A percentile compares a stretch with the other conserved stretches of the same genome.
These are phyloP conservation scores for Propithecus perrieri DNA, from an alignment of 2,797 vertebrate species.

Conservation along the genomic window DNA sequence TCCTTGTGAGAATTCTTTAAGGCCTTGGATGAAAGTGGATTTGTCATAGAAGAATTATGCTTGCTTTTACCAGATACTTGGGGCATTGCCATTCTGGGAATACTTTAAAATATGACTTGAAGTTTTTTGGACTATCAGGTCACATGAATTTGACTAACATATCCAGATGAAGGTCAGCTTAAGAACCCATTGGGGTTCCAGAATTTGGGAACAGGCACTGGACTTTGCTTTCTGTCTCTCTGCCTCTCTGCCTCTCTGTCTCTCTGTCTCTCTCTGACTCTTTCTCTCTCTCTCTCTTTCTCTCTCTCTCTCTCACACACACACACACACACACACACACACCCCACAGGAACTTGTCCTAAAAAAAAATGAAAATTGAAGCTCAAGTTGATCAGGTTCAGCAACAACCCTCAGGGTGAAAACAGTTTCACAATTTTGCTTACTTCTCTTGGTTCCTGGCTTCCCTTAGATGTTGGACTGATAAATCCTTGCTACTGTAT, in stretches of 20 bases:
- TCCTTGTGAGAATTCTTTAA: background rate
- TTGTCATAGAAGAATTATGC: background rate
- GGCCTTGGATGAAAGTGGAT: background rate
- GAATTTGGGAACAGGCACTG: background rate
- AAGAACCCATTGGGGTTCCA: background rate
- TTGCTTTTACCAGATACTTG: constrained; percentile 25
- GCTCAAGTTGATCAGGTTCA: background rate
- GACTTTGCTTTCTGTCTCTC: background rate
- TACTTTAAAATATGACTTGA: constrained; percentile 5
- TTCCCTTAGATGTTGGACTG: background rate
- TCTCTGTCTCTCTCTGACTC: background rate
- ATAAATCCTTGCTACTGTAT: background rate
- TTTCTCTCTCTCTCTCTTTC: fast-evolving
- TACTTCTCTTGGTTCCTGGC: background rate
- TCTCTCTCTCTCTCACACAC: background rate
- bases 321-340: background rate
- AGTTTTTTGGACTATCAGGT: background rate
- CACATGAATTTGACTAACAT: constrained; percentile 5
- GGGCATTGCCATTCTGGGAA: background rate
- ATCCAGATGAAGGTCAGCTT: background rate
- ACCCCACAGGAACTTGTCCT: background rate
- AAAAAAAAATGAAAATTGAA: background rate
- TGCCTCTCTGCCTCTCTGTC: background rate
- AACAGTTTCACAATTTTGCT: background rate
- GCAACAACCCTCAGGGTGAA: background rate